phyloP scores from a whole-genome alignment of 1,140 invertebrate species.

The Heliconius hewitsoni region DNA sequence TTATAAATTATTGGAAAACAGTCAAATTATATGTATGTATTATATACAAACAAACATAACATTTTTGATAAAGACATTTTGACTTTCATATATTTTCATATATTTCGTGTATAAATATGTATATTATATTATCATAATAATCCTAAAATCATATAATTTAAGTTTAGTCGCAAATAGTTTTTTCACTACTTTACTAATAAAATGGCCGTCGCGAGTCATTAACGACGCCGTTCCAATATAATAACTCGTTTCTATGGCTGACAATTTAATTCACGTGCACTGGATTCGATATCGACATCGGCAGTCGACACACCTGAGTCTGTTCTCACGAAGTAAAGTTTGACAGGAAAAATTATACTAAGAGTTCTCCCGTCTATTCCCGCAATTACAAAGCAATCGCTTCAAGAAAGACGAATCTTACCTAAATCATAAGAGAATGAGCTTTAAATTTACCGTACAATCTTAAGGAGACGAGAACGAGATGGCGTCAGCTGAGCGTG shows the following conservation, averaged over 20 bases:
- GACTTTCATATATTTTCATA: no score
- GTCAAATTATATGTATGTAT: no score
- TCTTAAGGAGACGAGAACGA: constrained; percentile 59
- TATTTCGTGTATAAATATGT: no score
- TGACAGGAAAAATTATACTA: constrained; percentile 38
- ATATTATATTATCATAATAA: no score
- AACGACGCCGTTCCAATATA: constrained; percentile 37
- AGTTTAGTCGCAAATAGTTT: background rate
- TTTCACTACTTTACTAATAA: constrained; percentile 9
- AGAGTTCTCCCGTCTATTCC: constrained; percentile 43
- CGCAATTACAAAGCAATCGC: constrained; percentile 70
- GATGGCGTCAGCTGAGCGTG: constrained; percentile 43
- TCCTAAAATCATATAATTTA: no score
- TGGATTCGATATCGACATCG: constrained; percentile 13
- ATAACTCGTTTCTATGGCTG: constrained; percentile 39
- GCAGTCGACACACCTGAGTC: constrained; percentile 41
- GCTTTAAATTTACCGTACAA: constrained; percentile 62
- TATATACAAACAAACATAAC: no score
- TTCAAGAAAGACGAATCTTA: constrained; percentile 63
- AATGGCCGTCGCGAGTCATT: constrained; percentile 17
- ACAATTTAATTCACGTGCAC: constrained; percentile 49
- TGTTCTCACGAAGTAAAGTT: constrained; percentile 46
- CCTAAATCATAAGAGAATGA: constrained; percentile 69
- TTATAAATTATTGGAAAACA: no score
- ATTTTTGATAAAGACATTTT: no score